Conservation (phyloP, 2,113 vertebrate genomes). For the Mobula hypostoma region DNA sequence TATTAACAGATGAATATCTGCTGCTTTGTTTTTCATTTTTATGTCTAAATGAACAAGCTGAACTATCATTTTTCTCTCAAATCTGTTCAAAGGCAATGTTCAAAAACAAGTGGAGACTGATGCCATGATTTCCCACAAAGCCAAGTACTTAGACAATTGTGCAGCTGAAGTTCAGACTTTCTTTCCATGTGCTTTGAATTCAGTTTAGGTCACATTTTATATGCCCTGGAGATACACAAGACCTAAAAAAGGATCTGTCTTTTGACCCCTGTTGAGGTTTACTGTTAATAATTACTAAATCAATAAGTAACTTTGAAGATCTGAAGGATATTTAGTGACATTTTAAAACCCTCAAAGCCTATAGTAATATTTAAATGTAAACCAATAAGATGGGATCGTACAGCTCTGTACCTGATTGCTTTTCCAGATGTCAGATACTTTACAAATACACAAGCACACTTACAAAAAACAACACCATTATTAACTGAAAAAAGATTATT, state of each 20-base stretch:
- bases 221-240: background rate
- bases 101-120: background rate
- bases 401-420: background rate
- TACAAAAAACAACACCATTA: background rate
- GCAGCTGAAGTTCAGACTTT: background rate
- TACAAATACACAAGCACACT: background rate
- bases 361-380: constrained; percentile 21
- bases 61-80: background rate
- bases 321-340: background rate
- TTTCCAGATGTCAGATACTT: background rate
- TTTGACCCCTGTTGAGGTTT: constrained; percentile 12
- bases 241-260: constrained; percentile 18
- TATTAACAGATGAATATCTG: constrained; percentile 8
- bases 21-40: background rate
- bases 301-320: constrained; percentile 9
- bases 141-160: background rate
- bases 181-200: constrained; percentile 21
- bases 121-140: constrained; percentile 17
- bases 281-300: background rate
- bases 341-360: background rate
- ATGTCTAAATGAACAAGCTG: background rate
- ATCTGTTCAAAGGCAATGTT: background rate
- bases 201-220: constrained; percentile 1
- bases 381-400: background rate
- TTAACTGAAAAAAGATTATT: background rate